phyloP scores from a whole-genome alignment of 1,140 invertebrate species.

The Drosophila kohkoa region DNA sequence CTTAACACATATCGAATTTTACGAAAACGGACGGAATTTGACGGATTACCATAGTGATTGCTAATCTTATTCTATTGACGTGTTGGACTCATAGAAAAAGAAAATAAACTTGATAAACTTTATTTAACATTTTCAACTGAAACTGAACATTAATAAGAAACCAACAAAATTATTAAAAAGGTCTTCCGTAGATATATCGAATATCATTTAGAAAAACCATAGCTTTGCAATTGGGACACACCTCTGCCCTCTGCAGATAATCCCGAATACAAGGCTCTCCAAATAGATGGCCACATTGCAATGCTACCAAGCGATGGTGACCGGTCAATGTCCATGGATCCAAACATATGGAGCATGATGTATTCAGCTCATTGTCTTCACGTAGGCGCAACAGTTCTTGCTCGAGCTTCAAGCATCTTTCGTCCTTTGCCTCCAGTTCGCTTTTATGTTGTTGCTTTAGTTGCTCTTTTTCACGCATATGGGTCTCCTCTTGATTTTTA shows the following conservation, averaged over 20 bases:
- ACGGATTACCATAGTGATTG: too few species aligned
- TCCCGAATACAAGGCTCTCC: conserved; percentile 92
- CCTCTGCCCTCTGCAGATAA: conserved; percentile 87
- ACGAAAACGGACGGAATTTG: too few species aligned
- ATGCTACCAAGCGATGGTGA: conserved; percentile 90
- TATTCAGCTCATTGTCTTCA: background rate
- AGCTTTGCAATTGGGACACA: conserved; percentile 91
- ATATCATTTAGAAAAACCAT: background rate
- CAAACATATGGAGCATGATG: conserved; percentile 92
- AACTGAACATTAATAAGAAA: too few species aligned
- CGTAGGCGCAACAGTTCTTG: background rate
- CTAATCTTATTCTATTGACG: too few species aligned
- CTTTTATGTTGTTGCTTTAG: background rate
- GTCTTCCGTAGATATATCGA: background rate
- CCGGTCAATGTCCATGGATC: conserved; percentile 93
- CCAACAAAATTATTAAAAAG: too few species aligned
- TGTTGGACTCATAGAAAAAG: too few species aligned
- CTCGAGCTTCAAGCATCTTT: conserved; percentile 5
- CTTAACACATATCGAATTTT: too few species aligned
- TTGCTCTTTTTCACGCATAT: background rate
- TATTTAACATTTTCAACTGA: too few species aligned
- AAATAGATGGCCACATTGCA: conserved; percentile 96
- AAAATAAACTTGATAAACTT: too few species aligned
- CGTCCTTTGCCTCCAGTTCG: background rate
- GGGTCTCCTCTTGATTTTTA: background rate